These are phyloP conservation scores for Crematogaster levior DNA, from an alignment of 2,888 invertebrate species.

Conservation along the genomic window DNA sequence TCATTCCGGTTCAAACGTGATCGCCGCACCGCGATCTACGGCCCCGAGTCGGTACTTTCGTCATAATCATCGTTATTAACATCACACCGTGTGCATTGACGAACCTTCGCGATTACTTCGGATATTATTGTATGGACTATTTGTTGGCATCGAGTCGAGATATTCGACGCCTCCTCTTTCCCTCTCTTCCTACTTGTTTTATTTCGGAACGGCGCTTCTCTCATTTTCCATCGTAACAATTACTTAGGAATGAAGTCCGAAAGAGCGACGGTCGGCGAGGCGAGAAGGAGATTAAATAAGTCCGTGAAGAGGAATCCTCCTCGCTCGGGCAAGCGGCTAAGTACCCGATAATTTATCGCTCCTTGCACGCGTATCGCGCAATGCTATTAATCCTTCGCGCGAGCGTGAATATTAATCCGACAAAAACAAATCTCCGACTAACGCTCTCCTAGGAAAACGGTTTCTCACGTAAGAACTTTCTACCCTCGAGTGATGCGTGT, in stretches of 20 bases:
- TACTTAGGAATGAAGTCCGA: slow-evolving; percentile 36
- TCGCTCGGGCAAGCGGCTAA: slow-evolving; percentile 20
- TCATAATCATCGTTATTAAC: slow-evolving; percentile 53
- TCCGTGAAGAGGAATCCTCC: slow-evolving; percentile 18
- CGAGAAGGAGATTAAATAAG: slow-evolving; percentile 36
- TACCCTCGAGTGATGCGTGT: slow-evolving; percentile 38
- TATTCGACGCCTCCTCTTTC: background rate
- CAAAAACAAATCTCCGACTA: slow-evolving; percentile 39
- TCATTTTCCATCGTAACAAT: slow-evolving; percentile 32
- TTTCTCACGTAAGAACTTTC: slow-evolving; percentile 45
- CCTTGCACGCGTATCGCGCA: slow-evolving; percentile 44
- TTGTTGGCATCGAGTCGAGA: background rate
- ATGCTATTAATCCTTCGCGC: slow-evolving; percentile 38
- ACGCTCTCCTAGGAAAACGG: slow-evolving; percentile 22
- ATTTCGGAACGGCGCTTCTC: background rate
- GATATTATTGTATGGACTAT: background rate
- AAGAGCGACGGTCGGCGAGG: slow-evolving; percentile 19
- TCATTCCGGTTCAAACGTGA: slow-evolving; percentile 69
- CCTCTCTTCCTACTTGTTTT: background rate
- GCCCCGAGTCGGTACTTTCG: background rate
- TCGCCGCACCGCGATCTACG: slow-evolving; percentile 48
- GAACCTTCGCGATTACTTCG: slow-evolving; percentile 8
- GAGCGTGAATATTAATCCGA: slow-evolving; percentile 51
- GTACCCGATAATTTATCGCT: slow-evolving; percentile 44
- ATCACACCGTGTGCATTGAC: slow-evolving; percentile 23